Evolutionary conservation across 2,797 vertebrate species (phyloP).

Genomic region (Lates japonicus): DNA sequence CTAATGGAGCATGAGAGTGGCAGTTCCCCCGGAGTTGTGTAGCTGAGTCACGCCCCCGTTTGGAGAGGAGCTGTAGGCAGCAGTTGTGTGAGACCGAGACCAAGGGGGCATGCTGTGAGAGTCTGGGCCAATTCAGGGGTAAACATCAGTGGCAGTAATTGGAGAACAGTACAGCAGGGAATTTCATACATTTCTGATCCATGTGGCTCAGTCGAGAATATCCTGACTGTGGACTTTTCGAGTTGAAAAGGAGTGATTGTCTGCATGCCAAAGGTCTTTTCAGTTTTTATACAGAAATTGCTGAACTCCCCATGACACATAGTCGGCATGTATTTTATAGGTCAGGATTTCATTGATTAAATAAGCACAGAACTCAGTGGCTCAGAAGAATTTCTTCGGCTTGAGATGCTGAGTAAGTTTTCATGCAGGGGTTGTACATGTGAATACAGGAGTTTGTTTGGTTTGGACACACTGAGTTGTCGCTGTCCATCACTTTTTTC

Average conservation of each 20-base stretch:
- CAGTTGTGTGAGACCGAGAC: constrained; percentile 62
- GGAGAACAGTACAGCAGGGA: constrained; percentile 77
- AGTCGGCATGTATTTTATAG: constrained; percentile 34
- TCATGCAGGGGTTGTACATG: not conserved
- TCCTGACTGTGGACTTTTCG: constrained; percentile 57
- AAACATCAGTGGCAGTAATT: constrained; percentile 79
- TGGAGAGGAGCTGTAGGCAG: constrained; percentile 70
- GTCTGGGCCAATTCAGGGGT: constrained; percentile 72
- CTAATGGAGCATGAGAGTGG: constrained; percentile 85
- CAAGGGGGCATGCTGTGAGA: constrained; percentile 70
- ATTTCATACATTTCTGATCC: constrained; percentile 73
- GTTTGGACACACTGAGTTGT: constrained; percentile 30
- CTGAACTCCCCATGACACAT: constrained; percentile 25
- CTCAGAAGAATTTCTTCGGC: not conserved
- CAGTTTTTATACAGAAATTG: constrained; percentile 24
- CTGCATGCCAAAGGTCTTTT: constrained; percentile 37
- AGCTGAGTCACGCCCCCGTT: constrained; percentile 76
- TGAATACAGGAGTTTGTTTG: constrained; percentile 42
- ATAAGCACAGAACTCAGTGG: constrained; percentile 33
- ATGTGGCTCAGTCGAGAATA: constrained; percentile 46
- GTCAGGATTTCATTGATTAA: constrained; percentile 45
- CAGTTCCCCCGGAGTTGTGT: constrained; percentile 71
- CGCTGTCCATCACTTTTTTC: constrained; percentile 56
- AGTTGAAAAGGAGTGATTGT: constrained; percentile 41
- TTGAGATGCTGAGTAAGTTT: not conserved